Evolutionary conservation across 2,888 invertebrate species (phyloP).

Genomic region (Phymatocera aterrima): DNA sequence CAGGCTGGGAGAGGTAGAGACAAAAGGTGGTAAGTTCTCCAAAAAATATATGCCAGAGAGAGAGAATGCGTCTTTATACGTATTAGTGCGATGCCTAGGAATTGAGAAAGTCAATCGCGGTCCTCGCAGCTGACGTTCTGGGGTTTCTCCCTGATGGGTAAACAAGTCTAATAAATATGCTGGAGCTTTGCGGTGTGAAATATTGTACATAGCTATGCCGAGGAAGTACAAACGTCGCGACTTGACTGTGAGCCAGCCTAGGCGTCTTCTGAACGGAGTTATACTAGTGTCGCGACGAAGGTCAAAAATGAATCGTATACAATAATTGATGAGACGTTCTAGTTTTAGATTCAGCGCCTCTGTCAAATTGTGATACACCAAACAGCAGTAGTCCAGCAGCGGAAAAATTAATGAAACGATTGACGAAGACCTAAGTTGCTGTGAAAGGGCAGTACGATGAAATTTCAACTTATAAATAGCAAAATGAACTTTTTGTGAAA

Average conservation of each 20-base stretch:
- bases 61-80: not conserved
- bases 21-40: not conserved
- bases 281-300: not conserved
- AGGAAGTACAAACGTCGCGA: not conserved
- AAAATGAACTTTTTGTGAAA: not conserved
- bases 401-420: not conserved
- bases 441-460: not conserved
- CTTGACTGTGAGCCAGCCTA: not conserved
- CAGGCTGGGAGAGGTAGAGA: too few species aligned
- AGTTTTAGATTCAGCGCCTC: not conserved
- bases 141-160: too few species aligned
- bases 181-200: not conserved
- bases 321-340: not conserved
- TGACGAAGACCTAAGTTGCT: not conserved
- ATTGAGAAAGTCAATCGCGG: too few species aligned
- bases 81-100: not conserved
- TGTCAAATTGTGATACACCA: not conserved
- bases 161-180: constrained; percentile 26
- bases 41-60: not conserved
- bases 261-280: not conserved
- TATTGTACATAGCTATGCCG: not conserved
- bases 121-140: not conserved
- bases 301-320: constrained; percentile 3
- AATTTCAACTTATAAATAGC: not conserved
- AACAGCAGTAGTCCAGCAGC: constrained; percentile 2